Conservation (phyloP, 2,888 invertebrate genomes). For the Chrysolina haemoptera region DNA sequence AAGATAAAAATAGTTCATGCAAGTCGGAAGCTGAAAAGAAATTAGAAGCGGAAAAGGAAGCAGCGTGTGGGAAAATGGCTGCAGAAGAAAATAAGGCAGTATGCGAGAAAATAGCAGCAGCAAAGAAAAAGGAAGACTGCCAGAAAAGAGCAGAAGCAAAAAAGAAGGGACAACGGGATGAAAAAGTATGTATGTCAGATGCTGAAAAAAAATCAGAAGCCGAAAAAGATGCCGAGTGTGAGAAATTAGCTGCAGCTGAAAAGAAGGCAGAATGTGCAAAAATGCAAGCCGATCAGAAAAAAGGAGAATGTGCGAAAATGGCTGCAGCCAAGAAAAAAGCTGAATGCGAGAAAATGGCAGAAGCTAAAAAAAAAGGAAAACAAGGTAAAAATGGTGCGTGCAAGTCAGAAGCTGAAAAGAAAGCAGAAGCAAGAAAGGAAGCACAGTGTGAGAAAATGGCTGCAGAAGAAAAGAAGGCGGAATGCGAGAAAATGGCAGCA, state of each 20-base stretch:
- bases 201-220: conserved; percentile 8
- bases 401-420: conserved; percentile 1
- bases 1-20: not conserved
- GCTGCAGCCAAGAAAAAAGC: not conserved
- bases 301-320: not conserved
- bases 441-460: conserved; percentile 12
- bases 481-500: not conserved
- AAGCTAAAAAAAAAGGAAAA: conserved; percentile 3
- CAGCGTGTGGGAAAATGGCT: conserved; percentile 9
- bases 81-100: conserved; percentile 3
- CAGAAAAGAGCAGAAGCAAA: conserved; percentile 6
- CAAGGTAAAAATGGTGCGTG: conserved; percentile 5
- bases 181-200: not conserved
- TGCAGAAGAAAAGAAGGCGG: conserved; percentile 3
- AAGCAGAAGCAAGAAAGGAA: not conserved
- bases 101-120: not conserved
- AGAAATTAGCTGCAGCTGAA: conserved; percentile 2
- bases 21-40: conserved; percentile 4
- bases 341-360: conserved; percentile 13
- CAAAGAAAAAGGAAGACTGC: conserved; percentile 8
- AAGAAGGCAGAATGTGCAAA: conserved; percentile 3
- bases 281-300: not conserved
- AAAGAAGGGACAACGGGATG: not conserved
- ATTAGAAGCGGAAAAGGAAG: not conserved
- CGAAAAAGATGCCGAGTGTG: not conserved